A percentile compares a stretch with the other conserved stretches of the same genome.
phyloP scores from a whole-genome alignment of 2,113 vertebrate genomes.

The Arothron firmamentum region DNA sequence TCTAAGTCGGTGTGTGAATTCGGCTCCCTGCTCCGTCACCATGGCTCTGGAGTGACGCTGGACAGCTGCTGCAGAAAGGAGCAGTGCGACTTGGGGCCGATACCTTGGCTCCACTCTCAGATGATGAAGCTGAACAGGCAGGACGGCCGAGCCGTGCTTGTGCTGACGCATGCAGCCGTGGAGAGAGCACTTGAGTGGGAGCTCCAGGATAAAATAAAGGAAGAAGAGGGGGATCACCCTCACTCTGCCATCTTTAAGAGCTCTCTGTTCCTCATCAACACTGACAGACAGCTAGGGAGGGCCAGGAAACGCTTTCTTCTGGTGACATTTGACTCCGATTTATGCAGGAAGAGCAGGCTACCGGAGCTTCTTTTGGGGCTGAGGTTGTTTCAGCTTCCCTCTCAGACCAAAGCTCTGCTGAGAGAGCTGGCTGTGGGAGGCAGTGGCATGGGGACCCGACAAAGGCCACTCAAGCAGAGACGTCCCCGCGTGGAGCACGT shows the following conservation, averaged over 20 bases:
- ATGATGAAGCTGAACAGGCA: constrained; percentile 65
- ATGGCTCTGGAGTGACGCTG: constrained; percentile 75
- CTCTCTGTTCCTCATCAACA: constrained; percentile 74
- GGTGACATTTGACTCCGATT: constrained; percentile 72
- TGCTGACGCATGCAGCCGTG: constrained; percentile 74
- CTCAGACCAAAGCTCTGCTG: constrained; percentile 73
- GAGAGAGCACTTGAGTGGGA: constrained; percentile 70
- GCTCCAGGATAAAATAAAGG: neutral
- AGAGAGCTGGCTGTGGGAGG: constrained; percentile 44
- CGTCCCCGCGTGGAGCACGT: constrained; percentile 3
- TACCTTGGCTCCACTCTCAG: constrained; percentile 85
- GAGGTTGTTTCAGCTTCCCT: constrained; percentile 78
- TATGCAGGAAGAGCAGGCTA: constrained; percentile 23
- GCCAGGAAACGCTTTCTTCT: constrained; percentile 71
- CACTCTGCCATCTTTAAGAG: constrained; percentile 75
- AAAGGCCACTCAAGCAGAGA: neutral
- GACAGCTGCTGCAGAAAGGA: constrained; percentile 82
- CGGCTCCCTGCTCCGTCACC: constrained; percentile 68
- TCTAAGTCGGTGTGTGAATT: constrained; percentile 68
- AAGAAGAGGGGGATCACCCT: neutral
- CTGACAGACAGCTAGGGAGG: constrained; percentile 52
- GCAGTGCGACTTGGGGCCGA: constrained; percentile 70
- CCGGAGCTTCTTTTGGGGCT: constrained; percentile 73
- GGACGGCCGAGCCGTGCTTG: constrained; percentile 73
- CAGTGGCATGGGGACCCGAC: constrained; percentile 13